Evolutionary conservation across 2,888 invertebrate genomes (phyloP), one percentile per base, ranked within the genome.

Genomic region (Machimus rusticus): DNA sequence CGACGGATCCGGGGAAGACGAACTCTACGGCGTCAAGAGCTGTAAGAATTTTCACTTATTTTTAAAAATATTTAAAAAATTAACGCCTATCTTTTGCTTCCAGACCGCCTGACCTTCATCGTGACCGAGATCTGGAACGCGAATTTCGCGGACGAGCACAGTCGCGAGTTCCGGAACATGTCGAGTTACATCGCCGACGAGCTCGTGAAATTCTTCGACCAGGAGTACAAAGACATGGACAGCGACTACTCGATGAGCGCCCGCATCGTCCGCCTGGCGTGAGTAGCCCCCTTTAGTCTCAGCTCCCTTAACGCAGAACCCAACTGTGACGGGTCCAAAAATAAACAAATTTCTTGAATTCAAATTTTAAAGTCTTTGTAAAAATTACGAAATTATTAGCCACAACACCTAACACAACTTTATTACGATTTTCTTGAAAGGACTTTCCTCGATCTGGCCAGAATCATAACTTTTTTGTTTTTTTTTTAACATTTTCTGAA

Each of bases 61-160:
- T 76, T 76, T n/a, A 76, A 76, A 2, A 39, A 34, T 76, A 76
- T 76, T 76, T 19, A n/a, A 16, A 19, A 76, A 76, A 76, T 76
- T 76, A 31, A 14, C 43, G 0, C 4, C 2, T 14, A 46, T 6
- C n/a, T 51, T 51, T 51, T 51, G 2, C 1, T 51, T 5, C 19
- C 6, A 92, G 92, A 91, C 89, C 91, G 90, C 79, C 89, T 91
- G 0, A 89, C 90, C 57, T 91, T 92, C 87, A 90, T 90, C n/a
- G 89, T 91, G 0, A 86, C 87, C 16, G 92, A 92, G 88, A 90
- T 91, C 0, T 92, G 91, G 90, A 57, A 74, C 2, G 89, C 89
- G 0, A 89, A 88, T 3, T 91, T 89, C 34, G 82, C 84, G 0
- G 79, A 90, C 31, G 88, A 88, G 9, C 89, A 88, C 2, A 86